Percentiles rank a stretch among this genome's conserved stretches.
phyloP scores from a whole-genome alignment of 2,113 vertebrate species.

The Pelobates fuscus region DNA sequence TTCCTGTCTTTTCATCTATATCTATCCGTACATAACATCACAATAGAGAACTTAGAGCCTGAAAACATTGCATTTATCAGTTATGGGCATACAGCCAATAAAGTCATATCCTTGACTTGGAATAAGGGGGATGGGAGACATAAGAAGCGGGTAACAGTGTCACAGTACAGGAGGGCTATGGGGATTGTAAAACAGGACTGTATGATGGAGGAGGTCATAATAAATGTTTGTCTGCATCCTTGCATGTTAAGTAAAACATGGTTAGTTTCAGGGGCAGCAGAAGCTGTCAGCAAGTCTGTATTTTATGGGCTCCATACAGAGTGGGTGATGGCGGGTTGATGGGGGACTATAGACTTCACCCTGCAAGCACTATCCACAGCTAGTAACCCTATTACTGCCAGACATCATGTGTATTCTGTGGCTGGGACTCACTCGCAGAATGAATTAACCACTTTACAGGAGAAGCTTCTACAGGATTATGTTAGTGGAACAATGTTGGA shows the following conservation, averaged over 20 bases:
- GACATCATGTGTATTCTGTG: neutral
- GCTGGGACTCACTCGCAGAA: too few relatives aligned
- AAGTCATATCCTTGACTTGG: too few relatives aligned
- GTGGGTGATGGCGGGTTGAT: slow-evolving; percentile 18
- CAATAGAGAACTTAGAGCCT: too few relatives aligned
- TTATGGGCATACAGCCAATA: too few relatives aligned
- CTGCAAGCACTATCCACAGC: slow-evolving; percentile 9
- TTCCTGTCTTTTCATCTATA: too few relatives aligned
- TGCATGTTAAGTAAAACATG: slow-evolving; percentile 43
- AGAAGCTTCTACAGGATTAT: too few relatives aligned
- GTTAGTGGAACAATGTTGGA: too few relatives aligned
- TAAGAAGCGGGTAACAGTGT: neutral
- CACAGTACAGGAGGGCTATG: neutral
- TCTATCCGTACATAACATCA: too few relatives aligned
- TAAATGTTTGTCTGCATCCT: slow-evolving; percentile 45
- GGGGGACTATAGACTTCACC: slow-evolving; percentile 13
- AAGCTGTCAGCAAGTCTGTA: slow-evolving; percentile 44
- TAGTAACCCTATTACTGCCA: slow-evolving; percentile 24
- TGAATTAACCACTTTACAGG: too few relatives aligned
- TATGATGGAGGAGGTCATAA: slow-evolving; percentile 26
- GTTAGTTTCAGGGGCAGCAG: slow-evolving; percentile 46
- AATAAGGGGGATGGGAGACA: neutral
- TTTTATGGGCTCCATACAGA: slow-evolving; percentile 38
- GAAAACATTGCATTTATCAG: too few relatives aligned
- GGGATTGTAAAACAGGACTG: slow-evolving; percentile 26